Evolutionary conservation across 1,140 invertebrate genomes (phyloP), one percentile per base, ranked within the genome.

Genomic region (Arion vulgaris): DNA sequence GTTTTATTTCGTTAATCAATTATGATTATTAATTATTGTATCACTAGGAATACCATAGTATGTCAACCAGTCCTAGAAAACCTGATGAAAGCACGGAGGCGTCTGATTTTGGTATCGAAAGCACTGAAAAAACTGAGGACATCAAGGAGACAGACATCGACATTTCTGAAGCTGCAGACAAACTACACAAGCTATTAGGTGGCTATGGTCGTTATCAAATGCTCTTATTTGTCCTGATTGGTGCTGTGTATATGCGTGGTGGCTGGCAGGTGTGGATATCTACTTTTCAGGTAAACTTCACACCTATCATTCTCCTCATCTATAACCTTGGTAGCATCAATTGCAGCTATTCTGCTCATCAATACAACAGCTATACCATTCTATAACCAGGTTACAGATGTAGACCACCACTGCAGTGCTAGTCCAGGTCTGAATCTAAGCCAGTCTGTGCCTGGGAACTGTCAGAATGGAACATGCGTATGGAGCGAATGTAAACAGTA

Each of bases 181-280:
- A 96, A 80, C 92, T 97, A 11, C 91, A 98, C 74, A 95, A 96
- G 0, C 93, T 96, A 87, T 94, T 98, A 32, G 97, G 97, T 0
- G 96, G 96, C 86, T 98, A 97, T 90, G 96, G 97, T 19, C 92
- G 94, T 68, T 98, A 97, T 91, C 97, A 98, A 89, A 95, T 95
- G 87, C 93, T 97, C 7, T 91, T 98, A 0, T 98, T 97, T 90
- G 89, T 97, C 0, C 91, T 96, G 85, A 96, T 98, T 95, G 95
- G 95, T 85, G 91, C 96, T 49, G 95, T 96, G 9, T 94, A 95
- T 23, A 95, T 96, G 88, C 93, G 95, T n/a, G 96, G 95, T 89
- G 95, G 95, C 38, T 95, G 96, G 89, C 95, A 96, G 88, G 96
- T 96, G 88, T 91, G 96, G 13, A 95, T 94, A 0, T 95, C 95